Conservation (phyloP, 2,113 vertebrate species). For the Mesembrinibis cayennensis region DNA sequence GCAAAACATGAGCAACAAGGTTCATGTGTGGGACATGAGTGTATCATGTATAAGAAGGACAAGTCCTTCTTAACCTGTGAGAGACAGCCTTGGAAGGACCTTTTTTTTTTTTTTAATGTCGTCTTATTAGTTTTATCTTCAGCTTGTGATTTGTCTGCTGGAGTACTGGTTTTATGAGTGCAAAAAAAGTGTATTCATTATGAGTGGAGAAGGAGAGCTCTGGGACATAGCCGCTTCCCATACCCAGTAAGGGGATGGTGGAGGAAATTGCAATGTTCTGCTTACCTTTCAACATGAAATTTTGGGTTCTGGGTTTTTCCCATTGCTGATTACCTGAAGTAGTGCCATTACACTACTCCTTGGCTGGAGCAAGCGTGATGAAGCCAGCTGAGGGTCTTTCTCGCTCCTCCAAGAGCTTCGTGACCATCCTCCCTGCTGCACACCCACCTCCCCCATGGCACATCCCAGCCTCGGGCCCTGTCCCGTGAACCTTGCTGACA, state of each 20-base stretch:
- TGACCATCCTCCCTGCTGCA: not conserved
- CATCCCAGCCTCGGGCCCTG: not conserved
- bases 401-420: not conserved
- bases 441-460: not conserved
- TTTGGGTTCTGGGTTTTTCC: not conserved
- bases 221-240: not conserved
- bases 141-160: not conserved
- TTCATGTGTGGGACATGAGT: slow-evolving; percentile 26
- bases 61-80: slow-evolving; percentile 3
- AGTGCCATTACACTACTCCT: not conserved
- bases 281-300: not conserved
- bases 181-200: not conserved
- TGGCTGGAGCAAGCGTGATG: not conserved
- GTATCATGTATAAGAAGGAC: not conserved
- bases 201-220: not conserved
- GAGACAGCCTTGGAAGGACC: not conserved
- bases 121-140: not conserved
- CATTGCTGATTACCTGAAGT: not conserved
- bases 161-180: not conserved
- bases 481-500: not conserved
- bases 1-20: slow-evolving; percentile 47
- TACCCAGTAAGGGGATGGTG: not conserved
- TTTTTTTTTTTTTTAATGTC: not conserved
- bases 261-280: not conserved
- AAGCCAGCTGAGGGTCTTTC: not conserved